Conservation (phyloP, 2,797 vertebrate genomes). For the Rallus crepitans region DNA sequence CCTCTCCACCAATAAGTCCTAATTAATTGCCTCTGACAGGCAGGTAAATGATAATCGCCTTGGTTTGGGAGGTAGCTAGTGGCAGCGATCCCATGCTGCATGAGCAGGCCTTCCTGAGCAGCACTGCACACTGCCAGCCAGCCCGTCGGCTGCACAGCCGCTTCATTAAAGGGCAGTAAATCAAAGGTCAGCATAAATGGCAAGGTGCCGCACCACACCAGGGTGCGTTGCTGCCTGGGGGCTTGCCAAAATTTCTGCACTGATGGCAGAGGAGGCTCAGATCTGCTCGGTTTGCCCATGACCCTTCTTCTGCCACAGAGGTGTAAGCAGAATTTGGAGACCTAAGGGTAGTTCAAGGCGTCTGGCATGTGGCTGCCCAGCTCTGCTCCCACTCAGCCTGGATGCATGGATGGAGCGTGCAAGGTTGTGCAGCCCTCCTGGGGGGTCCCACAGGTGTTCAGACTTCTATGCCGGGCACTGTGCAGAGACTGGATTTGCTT, state of each 20-base stretch:
- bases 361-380: neutral
- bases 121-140: neutral
- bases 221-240: neutral
- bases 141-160: neutral
- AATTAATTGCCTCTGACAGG: slow-evolving; percentile 45
- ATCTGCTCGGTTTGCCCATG: neutral
- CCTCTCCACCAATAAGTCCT: slow-evolving; percentile 2
- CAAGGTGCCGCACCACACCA: rapidly evolving
- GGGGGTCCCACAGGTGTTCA: neutral
- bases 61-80: neutral
- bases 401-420: neutral
- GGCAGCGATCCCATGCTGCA: neutral
- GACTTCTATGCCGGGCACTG: rapidly evolving
- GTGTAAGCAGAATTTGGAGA: neutral
- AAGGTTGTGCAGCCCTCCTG: neutral
- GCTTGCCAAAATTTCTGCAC: neutral
- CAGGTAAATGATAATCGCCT: slow-evolving; percentile 31
- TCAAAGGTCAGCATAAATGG: neutral
- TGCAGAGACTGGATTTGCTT: neutral
- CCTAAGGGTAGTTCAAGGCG: neutral
- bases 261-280: neutral
- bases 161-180: slow-evolving; percentile 1
- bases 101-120: neutral
- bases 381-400: neutral
- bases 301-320: neutral